A percentile compares a stretch with the other conserved stretches of the same genome.
These are phyloP conservation scores for Harpegnathos saltator DNA, from an alignment of 1,140 invertebrate species.

Conservation along the genomic window DNA sequence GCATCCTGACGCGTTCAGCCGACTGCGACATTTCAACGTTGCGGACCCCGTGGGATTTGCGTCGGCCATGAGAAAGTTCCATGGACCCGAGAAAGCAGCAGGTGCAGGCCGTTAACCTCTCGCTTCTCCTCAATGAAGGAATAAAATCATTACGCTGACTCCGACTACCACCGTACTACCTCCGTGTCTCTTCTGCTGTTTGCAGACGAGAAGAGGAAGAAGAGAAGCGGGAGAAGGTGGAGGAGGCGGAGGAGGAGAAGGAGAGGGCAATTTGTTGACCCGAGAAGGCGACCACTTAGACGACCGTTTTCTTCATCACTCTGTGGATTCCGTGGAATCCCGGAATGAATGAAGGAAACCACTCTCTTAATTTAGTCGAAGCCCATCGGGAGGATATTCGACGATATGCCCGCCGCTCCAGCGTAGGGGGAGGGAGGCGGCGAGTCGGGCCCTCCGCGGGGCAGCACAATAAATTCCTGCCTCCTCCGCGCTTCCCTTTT, in stretches of 20 bases:
- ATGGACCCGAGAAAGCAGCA: not conserved
- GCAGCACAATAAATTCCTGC: slow-evolving; percentile 71
- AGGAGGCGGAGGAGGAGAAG: slow-evolving; percentile 21
- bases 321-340: slow-evolving; percentile 58
- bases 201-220: not conserved
- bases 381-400: slow-evolving; percentile 62
- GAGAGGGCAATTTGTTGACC: slow-evolving; percentile 68
- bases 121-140: slow-evolving; percentile 33
- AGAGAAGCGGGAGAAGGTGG: not conserved
- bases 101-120: not conserved
- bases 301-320: slow-evolving; percentile 50
- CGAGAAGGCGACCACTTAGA: slow-evolving; percentile 52
- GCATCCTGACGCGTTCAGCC: not conserved
- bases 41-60: not conserved
- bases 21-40: not conserved
- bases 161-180: not conserved
- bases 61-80: slow-evolving; percentile 2
- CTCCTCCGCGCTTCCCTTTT: slow-evolving; percentile 59
- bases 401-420: slow-evolving; percentile 19
- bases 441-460: slow-evolving; percentile 12
- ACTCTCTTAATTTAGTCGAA: slow-evolving; percentile 71
- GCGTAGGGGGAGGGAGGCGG: not conserved
- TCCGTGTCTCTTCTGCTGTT: not conserved
- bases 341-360: slow-evolving; percentile 69
- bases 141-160: slow-evolving; percentile 50